Percentiles rank a stretch among this genome's conserved stretches.
Conservation (phyloP, 2,797 vertebrate genomes). For the Atherinosoma microstoma region DNA sequence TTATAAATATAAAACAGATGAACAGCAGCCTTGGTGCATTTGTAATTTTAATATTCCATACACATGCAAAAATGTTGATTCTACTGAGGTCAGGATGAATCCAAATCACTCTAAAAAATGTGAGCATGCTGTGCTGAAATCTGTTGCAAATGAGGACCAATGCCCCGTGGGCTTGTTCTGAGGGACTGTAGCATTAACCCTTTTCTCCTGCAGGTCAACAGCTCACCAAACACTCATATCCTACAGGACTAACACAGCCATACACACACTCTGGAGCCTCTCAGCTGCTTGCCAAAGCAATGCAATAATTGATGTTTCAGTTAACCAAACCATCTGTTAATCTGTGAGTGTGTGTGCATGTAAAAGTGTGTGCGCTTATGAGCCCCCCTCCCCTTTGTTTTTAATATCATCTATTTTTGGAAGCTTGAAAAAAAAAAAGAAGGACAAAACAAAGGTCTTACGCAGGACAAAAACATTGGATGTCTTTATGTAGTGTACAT, state of each 20-base stretch:
- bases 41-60: neutral
- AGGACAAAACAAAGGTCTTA: conserved; percentile 44
- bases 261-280: conserved; percentile 55
- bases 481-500: conserved; percentile 12
- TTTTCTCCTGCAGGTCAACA: conserved; percentile 80
- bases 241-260: conserved; percentile 67
- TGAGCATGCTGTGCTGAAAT: conserved; percentile 71
- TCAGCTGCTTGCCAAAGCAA: conserved; percentile 77
- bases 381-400: neutral
- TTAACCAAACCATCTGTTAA: conserved; percentile 87
- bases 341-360: conserved; percentile 48
- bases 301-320: conserved; percentile 84
- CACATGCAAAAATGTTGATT: conserved; percentile 38
- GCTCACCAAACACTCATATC: conserved; percentile 80
- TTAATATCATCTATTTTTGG: conserved; percentile 52
- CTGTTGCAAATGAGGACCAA: conserved; percentile 74
- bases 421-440: conserved; percentile 56
- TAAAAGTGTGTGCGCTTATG: conserved; percentile 20
- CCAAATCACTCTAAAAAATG: conserved; percentile 45
- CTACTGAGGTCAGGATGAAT: conserved; percentile 58
- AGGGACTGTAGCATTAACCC: conserved; percentile 82
- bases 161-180: conserved; percentile 77
- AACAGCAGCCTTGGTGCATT: conserved; percentile 15
- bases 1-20: neutral
- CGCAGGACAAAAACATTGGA: conserved; percentile 44